phyloP scores from a whole-genome alignment of 1,140 invertebrate species.

The Drosophila lacteicornis region DNA sequence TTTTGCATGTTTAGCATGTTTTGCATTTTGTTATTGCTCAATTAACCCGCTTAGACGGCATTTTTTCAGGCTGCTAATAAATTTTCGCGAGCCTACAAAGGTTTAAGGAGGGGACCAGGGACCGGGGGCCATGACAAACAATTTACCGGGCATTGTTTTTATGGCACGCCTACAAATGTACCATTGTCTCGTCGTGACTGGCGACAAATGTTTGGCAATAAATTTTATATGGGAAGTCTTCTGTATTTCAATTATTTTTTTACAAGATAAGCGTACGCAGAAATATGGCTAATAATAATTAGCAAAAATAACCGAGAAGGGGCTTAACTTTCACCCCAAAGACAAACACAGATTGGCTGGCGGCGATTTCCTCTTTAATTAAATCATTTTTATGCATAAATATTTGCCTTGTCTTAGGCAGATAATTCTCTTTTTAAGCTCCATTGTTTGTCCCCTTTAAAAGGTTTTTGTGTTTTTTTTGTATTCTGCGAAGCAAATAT shows the following conservation, averaged over 20 bases:
- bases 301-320: constrained; percentile 34
- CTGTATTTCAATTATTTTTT: constrained; percentile 3
- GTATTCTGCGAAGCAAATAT: constrained; percentile 22
- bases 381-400: constrained; percentile 65
- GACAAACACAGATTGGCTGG: constrained; percentile 18
- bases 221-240: constrained; percentile 67
- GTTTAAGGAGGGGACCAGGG: constrained; percentile 8
- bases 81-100: constrained; percentile 35
- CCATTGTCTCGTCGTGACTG: constrained; percentile 57
- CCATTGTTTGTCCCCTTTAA: constrained; percentile 39
- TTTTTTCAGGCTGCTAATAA: constrained; percentile 65
- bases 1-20: constrained; percentile 54
- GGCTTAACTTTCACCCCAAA: constrained; percentile 57
- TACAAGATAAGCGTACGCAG: constrained; percentile 39
- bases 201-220: constrained; percentile 60
- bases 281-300: constrained; percentile 64
- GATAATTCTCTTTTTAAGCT: constrained; percentile 36
- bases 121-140: constrained; percentile 43
- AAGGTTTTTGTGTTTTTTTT: constrained; percentile 21
- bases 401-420: constrained; percentile 55
- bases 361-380: constrained; percentile 51
- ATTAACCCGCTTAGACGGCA: constrained; percentile 67
- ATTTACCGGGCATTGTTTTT: constrained; percentile 30
- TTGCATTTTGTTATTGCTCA: constrained; percentile 76
- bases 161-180: constrained; percentile 53